Base-by-base conservation (phyloP, 1,140 invertebrate genomes). In the Orchesella cincta region DNA sequence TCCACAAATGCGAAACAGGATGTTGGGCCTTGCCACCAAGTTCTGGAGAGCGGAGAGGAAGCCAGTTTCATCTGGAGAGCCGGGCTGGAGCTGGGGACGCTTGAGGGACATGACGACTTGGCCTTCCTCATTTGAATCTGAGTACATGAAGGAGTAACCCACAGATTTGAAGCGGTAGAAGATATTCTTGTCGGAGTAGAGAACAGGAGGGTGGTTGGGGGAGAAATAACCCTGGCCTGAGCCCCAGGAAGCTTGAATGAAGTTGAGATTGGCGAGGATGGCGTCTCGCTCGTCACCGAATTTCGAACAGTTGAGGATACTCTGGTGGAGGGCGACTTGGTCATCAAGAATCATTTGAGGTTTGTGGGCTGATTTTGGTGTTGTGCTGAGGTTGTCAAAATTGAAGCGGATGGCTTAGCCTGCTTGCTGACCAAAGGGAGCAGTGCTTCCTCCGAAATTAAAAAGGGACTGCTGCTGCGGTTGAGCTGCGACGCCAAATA, bases 191-290 rank as follows among this genome's bases (percentile, higher is more conserved):
- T 93, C 91, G 74, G 91, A 94, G 62, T 97, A 91, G 75, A 94
- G 92, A 20, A 97, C 89, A 0, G 92, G 90, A 1, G 91, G 91
- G 0, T 87, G 86, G 82, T 89, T 91, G 46, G 89, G 86, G 26
- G 90, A 90, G 84, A 94, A 96, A 83, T 92, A 95, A 1, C 93
- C 90, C 86, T 90, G 90, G 82, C 94, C 94, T 74, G 89, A 90
- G 1, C 96, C 97, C 95, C 96, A 98, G 80, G 93, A 91, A 0
- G 96, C 94, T 86, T 97, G 95, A 52, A 98, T 86, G 76, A 96
- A 90, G 84, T 98, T 98, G 93, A 94, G 97, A 84, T 93, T 93
- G 1, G 94, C 93, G 46, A 98, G 88, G 35, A 95, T 92, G 77
- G 91, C 91, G 84, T 98, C 96, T 46, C 95, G 87, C 83, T 98